Percentiles rank a stretch among this genome's conserved stretches.
Evolutionary conservation across 2,113 vertebrate species (phyloP).

Genomic region (Mesocricetus auratus): DNA sequence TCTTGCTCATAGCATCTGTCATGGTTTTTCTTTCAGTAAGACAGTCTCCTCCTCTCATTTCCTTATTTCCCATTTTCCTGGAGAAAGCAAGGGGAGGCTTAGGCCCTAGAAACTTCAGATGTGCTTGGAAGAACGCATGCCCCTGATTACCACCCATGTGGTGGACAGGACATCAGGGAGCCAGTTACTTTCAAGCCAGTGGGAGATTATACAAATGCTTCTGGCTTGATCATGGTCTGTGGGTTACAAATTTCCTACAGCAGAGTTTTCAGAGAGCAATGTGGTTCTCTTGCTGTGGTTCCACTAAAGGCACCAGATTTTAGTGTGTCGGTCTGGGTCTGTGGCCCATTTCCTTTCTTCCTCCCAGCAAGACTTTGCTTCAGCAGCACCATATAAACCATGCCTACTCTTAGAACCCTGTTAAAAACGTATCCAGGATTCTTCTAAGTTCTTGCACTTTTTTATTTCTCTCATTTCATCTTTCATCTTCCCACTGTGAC

Average conservation of each 20-base stretch:
- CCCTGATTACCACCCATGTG: neutral
- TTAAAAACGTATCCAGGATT: neutral
- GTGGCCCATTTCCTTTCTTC: neutral
- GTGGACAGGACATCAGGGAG: neutral
- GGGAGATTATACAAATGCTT: neutral
- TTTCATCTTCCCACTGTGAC: neutral
- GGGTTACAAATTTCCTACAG: neutral
- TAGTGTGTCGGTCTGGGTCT: rapidly evolving
- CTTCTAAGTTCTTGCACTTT: neutral
- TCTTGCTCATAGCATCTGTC: too few species aligned
- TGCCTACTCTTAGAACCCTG: neutral
- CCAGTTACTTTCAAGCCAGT: neutral
- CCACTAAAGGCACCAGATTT: neutral
- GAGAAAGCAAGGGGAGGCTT: neutral
- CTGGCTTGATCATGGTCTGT: neutral
- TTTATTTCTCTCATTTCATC: neutral
- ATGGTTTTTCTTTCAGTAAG: neutral
- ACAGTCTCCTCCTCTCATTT: neutral
- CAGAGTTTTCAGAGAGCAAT: neutral
- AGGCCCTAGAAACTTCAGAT: neutral
- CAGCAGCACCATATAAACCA: neutral
- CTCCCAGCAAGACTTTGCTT: neutral
- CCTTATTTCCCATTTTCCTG: neutral
- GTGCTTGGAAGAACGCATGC: too few species aligned
- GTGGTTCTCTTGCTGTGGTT: neutral